Base-by-base conservation (phyloP, 23 tunicate species). In the Diplosoma virens region DNA sequence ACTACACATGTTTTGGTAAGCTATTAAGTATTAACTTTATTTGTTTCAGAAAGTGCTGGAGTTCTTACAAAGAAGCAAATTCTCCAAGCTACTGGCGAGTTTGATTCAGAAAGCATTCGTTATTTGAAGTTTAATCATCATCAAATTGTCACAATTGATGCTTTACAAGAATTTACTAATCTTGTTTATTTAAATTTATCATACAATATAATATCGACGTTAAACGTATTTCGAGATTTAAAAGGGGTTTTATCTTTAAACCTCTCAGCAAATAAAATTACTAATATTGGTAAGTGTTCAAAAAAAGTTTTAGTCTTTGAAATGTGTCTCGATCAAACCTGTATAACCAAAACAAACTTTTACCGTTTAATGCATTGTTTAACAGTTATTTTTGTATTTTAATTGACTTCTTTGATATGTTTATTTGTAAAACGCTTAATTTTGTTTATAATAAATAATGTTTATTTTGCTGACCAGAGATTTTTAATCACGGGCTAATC, bases 21-120 rank as follows among this genome's bases (percentile, higher is more conserved):
- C n/a, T n/a, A n/a, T n/a, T n/a, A n/a, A n/a, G n/a, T n/a, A n/a
- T n/a, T n/a, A n/a, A n/a, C n/a, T n/a, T n/a, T n/a, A n/a, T n/a
- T n/a, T n/a, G n/a, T n/a, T n/a, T n/a, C 64, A 56, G 58, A 33
- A 41, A 45, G 50, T 21, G 63, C 59, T 17, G 74, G 32, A 16
- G 58, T 41, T 24, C 37, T 86, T 3, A 79, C 88, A 1, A 59
- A 71, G 22, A 33, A 66, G 56, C 78, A 46, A 56, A 31, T 89
- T 22, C 69, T 89, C 25, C 74, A 65, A 46, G 28, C 18, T 26
- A 26, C 88, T 47, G 96, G 87, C 2, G 96, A 89, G 63, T 89
- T 89, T 47, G 96, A 89, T 48, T 46, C 73, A 34, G 87, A 82
- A 70, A 89, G 96, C 73, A 71, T 89, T 67, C 84, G 70, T 9